Base-by-base conservation (phyloP, 2,888 invertebrate species). In the Nezara viridula region DNA sequence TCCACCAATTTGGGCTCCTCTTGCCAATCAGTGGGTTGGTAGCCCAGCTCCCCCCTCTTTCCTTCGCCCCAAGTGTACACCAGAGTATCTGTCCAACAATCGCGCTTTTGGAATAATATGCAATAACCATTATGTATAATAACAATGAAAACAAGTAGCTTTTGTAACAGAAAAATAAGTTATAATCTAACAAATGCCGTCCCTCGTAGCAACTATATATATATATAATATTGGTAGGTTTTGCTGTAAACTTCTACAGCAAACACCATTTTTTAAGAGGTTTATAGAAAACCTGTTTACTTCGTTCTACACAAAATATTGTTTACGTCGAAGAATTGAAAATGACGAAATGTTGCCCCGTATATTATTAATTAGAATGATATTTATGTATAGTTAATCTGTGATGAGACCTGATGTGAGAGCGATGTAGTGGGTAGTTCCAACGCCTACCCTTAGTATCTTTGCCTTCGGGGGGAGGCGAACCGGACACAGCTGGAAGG, bases 31-130 rank as follows among this genome's bases (percentile, higher is more conserved):
- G 93, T 91, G 12, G 93, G 92, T 44, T 94, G 94, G 73, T 94
- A 93, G 0, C 95, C 96, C 86, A 96, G 93, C 92, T 96, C 96
- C 0, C 96, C 96, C 91, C 94, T 93, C 14, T 93, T 92, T 37
- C 95, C 95, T 91, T 95, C 94, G 32, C 96, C 96, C 96, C 96
- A 96, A 0, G 95, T 94, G 92, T 94, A 96, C 4, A 95, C 95
- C 60, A 94, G 93, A 40, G 94, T 94, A 92, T 96, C 95, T 93
- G 89, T 52, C 21, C 37, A 88, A 55, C 16, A 49, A 27, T 44
- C n/a, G n/a, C 4, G 77, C 16, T 81, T 44, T 44, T 73, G 16
- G 37, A 37, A 73, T 12, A 21, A 85, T 49, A 14, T 44, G 21
- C 10, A 44, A n/a, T 73, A n/a, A 55, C n/a, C 55, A 55, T n/a